Evolutionary conservation across 37 sponge, comb jelly and placozoan genomes (phyloP).

Genomic region (Haliclona indistincta): DNA sequence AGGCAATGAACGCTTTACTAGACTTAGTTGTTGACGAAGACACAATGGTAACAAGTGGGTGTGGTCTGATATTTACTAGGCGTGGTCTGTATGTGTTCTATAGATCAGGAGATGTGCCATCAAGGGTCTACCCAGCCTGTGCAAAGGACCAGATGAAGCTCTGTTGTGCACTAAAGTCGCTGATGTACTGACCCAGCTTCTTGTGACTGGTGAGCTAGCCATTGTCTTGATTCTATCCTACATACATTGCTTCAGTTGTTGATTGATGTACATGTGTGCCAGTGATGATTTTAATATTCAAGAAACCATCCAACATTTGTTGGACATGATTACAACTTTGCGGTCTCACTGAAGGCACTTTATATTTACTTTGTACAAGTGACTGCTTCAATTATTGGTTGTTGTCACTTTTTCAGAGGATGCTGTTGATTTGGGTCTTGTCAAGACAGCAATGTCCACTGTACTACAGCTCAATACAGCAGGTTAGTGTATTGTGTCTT

Average conservation of each 20-base stretch:
- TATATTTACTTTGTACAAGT: no score
- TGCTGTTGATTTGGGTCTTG: constrained; percentile 40
- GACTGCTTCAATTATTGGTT: no score
- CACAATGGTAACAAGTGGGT: constrained; percentile 17
- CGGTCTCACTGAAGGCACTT: no score
- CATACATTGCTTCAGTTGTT: no score
- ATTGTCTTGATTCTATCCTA: no score
- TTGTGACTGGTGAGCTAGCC: constrained; percentile 46
- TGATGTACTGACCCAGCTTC: constrained; percentile 69
- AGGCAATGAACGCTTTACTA: constrained; percentile 47
- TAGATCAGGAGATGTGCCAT: constrained; percentile 56
- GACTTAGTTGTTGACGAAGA: constrained; percentile 75
- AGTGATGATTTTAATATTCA: no score
- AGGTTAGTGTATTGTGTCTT: no score
- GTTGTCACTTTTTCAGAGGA: constrained; percentile 61
- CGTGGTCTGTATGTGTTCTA: neutral
- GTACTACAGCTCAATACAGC: constrained; percentile 26
- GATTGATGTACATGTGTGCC: no score
- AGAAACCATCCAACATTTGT: no score
- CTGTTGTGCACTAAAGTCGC: constrained; percentile 39
- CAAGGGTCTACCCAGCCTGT: constrained; percentile 67
- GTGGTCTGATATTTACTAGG: constrained; percentile 1
- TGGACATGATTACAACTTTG: no score
- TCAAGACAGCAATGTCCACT: constrained; percentile 54
- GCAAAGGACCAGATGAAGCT: constrained; percentile 13